Evolutionary conservation across 2,113 vertebrate genomes (phyloP), one percentile per base, ranked within the genome.

Genomic region (Dasyprocta punctata): DNA sequence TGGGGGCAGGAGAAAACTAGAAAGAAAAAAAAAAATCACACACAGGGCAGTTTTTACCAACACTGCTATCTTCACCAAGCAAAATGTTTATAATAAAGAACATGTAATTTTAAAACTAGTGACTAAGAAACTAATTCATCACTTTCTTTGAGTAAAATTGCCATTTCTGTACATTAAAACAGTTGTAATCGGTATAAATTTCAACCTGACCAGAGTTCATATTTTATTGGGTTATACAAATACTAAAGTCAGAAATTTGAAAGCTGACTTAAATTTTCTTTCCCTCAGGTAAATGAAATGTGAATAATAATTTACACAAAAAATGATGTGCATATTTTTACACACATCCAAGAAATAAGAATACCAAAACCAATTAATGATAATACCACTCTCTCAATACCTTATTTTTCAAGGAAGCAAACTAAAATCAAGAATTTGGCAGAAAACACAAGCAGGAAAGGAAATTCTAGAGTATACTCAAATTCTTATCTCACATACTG

Each of bases 221-320:
- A 82, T 90, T 92, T 61, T 47, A 77, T 58, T 65, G 91, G 41
- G 67, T 56, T 90, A 92, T 73, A 86, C 30, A 11, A 90, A 49
- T 65, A 82, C 33, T 80, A 75, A 75, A 54, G 14, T 36, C 47
- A 73, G 1, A 52, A 86, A 56, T 61, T 67, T 47, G 38, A 83
- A 54, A 65, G 16, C 78, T 93, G 71, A 92, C 20, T 58, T 82
- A 90, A 71, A 38, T 47, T 44, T 24, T 38, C 7, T 89, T 93
- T 80, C 26, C 17, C 24, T 69, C 7, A 38, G 16, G 61, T 75
- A 92, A 89, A 22, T 80, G 24, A 47, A 83, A 80, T 54, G 12
- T 69, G 2, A 63, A 38, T 19, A 83, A 49, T 88, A 30, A 88
- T 73, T 89, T 69, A 63, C 26, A 94, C 36, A 54, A 92, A 92